Base-by-base conservation (phyloP, 2,113 vertebrate species). In the Thomomys bottae region DNA sequence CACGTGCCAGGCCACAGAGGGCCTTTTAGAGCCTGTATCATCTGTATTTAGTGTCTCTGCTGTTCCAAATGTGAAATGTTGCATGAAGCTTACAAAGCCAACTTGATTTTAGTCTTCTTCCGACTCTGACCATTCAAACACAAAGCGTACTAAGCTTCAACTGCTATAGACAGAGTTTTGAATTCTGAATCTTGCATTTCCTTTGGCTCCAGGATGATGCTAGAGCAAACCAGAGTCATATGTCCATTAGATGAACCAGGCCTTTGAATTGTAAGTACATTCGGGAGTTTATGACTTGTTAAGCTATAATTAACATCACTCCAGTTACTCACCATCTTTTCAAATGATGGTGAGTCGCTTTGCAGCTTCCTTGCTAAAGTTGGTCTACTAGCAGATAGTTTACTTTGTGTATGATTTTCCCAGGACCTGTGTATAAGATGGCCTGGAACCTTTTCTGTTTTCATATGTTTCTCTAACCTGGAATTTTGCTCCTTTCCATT, bases 401-500 rank as follows among this genome's bases (percentile, higher is more conserved):
- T 4, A 1, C 66, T 4, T 15, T 20, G 8, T 3, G 0, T 23
- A 21, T 24, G 45, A 36, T 15, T 42, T 49, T 49, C 4, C 59
- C 0, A 1, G 15, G 63, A 30, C 38, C 75, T 42, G 0, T 8
- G 23, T 34, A 0, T 0, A 20, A 23, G 0, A 3, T 1, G 18
- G 24, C 86, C n/a, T 54, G 36, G 88, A 12, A 20, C 45, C 34
- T 5, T 34, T 54, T 18, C 3, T 6, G 5, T 0, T 21, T 26
- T 0, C 30, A 5, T 0, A 0, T 34, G 54, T 49, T 8, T 30
- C 42, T 32, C 23, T 30, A 30, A 0, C 20, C 75, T 0, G 28
- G 18, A 8, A 66, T 3, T 38, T n/a, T 54, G 18, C 49, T 54
- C 49, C 49, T 54, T 64, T 3, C 9, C 10, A 1, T 8, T 28